Evolutionary conservation across 1,140 invertebrate species (phyloP).

Genomic region (Leptopilina clavipes): DNA sequence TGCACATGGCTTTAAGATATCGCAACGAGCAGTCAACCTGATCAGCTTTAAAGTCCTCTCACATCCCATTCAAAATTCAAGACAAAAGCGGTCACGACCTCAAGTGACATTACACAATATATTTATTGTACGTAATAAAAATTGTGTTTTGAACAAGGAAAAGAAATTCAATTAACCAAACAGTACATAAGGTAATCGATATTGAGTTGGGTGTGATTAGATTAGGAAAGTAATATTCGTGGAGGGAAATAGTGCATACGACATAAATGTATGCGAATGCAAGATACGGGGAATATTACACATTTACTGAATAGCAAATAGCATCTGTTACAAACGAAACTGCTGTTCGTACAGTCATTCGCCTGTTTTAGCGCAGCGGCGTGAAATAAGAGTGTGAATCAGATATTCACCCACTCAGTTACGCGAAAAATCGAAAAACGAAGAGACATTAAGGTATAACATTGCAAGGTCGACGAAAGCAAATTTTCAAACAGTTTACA

Average conservation of each 20-base stretch:
- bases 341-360: constrained; percentile 3
- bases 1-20: not conserved
- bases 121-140: too few relatives aligned
- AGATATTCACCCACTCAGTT: constrained; percentile 16
- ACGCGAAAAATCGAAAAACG: not conserved
- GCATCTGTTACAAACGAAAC: not conserved
- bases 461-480: constrained; percentile 15
- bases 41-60: not conserved
- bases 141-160: too few relatives aligned
- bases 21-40: not conserved
- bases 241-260: constrained; percentile 11
- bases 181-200: too few relatives aligned
- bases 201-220: not conserved
- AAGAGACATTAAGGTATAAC: not conserved
- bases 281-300: constrained; percentile 16
- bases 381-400: constrained; percentile 28
- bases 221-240: constrained; percentile 11
- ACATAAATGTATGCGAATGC: not conserved
- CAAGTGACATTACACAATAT: too few relatives aligned
- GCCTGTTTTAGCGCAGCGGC: constrained; percentile 28
- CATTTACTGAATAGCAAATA: not conserved
- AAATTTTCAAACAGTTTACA: not conserved
- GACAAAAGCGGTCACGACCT: too few relatives aligned
- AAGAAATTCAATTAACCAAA: too few relatives aligned
- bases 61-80: too few relatives aligned